A percentile compares a stretch with the other conserved stretches of the same genome.
Conservation (phyloP, 1,140 invertebrate species). For the Caenorhabditis inopinata region DNA sequence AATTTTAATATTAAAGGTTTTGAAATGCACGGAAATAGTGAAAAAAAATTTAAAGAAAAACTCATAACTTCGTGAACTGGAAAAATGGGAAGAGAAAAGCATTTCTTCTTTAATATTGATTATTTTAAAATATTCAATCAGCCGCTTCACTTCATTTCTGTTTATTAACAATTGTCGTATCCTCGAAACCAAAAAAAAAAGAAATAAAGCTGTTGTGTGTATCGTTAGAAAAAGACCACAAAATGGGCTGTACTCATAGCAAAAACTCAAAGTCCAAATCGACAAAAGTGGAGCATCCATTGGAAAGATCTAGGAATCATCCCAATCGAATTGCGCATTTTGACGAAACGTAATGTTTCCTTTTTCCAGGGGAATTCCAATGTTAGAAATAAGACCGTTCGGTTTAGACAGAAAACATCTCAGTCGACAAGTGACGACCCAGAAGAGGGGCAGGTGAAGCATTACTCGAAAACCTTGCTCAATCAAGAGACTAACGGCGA, state of each 20-base stretch:
- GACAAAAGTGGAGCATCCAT: background rate
- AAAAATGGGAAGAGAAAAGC: too few relatives aligned
- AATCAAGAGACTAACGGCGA: too few relatives aligned
- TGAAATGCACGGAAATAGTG: too few relatives aligned
- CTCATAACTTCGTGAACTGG: too few relatives aligned
- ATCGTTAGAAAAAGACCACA: too few relatives aligned
- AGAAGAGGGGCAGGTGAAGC: background rate
- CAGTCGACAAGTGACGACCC: background rate
- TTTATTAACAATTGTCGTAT: background rate
- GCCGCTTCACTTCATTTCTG: background rate
- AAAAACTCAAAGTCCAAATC: constrained; percentile 27
- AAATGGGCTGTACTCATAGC: constrained; percentile 23
- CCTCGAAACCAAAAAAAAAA: too few relatives aligned
- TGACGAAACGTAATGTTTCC: background rate
- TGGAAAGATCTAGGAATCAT: background rate
- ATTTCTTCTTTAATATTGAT: too few relatives aligned
- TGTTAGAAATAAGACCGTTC: background rate
- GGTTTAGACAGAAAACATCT: background rate
- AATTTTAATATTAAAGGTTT: too few relatives aligned
- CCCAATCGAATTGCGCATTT: background rate
- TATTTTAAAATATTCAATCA: background rate
- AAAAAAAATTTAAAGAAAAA: too few relatives aligned
- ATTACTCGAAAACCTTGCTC: background rate
- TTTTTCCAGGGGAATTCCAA: background rate
- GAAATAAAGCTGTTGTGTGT: too few relatives aligned